phyloP scores from a whole-genome alignment of 2,888 invertebrate species.

The Drymonia ruficornis region DNA sequence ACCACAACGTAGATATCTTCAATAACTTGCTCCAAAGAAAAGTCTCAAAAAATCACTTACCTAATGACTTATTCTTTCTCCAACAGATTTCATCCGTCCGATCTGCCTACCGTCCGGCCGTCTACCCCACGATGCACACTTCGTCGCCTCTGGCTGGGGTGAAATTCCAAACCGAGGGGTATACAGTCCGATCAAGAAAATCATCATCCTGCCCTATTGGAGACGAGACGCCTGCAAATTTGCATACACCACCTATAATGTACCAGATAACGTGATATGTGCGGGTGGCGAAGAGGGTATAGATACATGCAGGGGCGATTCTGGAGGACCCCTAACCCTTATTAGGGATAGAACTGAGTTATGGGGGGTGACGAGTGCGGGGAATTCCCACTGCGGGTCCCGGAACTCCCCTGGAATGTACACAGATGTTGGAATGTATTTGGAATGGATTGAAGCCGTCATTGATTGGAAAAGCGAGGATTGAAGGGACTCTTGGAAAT shows the following conservation, averaged over 20 bases:
- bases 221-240: constrained; percentile 36
- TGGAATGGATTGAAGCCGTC: constrained; percentile 51
- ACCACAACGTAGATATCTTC: no score
- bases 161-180: constrained; percentile 36
- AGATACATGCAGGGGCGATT: constrained; percentile 65
- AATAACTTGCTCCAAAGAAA: no score
- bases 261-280: constrained; percentile 54
- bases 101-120: constrained; percentile 53
- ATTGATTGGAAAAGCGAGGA: constrained; percentile 18
- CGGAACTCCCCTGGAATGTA: constrained; percentile 58
- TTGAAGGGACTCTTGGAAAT: neutral
- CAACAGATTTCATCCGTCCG: constrained; percentile 66
- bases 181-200: constrained; percentile 55
- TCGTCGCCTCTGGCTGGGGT: constrained; percentile 60
- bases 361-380: constrained; percentile 59
- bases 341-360: constrained; percentile 42
- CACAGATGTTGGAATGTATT: constrained; percentile 51
- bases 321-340: constrained; percentile 61
- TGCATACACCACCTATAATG: constrained; percentile 30
- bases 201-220: constrained; percentile 52
- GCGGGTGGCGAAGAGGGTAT: constrained; percentile 57
- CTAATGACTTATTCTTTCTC: neutral
- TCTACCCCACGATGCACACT: constrained; percentile 26
- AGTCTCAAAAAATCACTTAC: no score
- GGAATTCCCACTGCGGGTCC: constrained; percentile 52